Evolutionary conservation across 2,113 vertebrate genomes (phyloP), one percentile per base, ranked within the genome.

Genomic region (Eulemur rufifrons): DNA sequence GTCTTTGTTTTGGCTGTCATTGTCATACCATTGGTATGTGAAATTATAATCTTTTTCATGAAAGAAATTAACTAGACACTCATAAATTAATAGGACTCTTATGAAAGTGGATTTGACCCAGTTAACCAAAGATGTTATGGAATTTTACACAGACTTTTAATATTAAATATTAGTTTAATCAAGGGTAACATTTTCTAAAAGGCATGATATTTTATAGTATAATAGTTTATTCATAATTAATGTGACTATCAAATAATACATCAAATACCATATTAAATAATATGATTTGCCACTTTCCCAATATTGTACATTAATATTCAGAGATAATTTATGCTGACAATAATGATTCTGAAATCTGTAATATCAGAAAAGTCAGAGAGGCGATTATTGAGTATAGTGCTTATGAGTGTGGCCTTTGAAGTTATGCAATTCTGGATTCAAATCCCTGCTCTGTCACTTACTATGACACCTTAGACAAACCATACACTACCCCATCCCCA

Each of bases 1-100:
- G 39, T 82, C 45, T 88, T 93, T 89, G 54, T 86, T 94, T 96
- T 78, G 61, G 29, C 71, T 76, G 23, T 86, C 76, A 52, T 29
- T 76, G 29, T 77, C 52, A 92, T 86, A 69, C 20, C 3, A 7
- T 83, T 91, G 29, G 47, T 37, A 78, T 50, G 13, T 80, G 47
- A 86, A 94, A 76, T 94, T 86, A 45, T 20, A 54, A 97, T 64
- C 17, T 73, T 80, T 90, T 95, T 73, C 63, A 52, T 84, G 50
- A 94, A 92, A 76, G 42, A 69, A 86, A 86, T 66, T 81, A 77
- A 64, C 18, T 59, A 52, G 64, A 76, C 10, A 63, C 8, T 91
- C 42, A 59, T 47, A 87, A 89, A 87, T 83, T 87, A 80, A 81
- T 25, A 91, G 34, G 1, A 29, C 1, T 66, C 6, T 80, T 76